Conservation (phyloP, 2,797 vertebrate species). For the Phataginus tricuspis region DNA sequence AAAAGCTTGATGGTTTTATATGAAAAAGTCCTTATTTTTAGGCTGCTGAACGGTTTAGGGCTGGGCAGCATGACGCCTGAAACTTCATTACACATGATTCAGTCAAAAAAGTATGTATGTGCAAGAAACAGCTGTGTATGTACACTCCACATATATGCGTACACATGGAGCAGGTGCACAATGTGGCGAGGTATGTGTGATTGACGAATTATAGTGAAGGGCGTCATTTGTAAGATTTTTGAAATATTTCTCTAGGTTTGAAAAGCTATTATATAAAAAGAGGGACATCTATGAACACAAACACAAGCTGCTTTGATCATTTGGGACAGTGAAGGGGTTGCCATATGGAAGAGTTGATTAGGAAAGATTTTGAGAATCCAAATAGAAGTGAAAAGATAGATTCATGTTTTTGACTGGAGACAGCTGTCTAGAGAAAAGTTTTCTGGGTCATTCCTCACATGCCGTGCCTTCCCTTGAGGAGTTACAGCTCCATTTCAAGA, state of each 20-base stretch:
- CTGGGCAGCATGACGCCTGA: background rate
- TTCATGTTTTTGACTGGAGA: accelerated
- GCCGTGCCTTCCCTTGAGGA: background rate
- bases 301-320: background rate
- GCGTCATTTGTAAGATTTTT: background rate
- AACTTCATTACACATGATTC: background rate
- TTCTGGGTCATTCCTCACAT: background rate
- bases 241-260: background rate
- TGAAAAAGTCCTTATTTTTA: background rate
- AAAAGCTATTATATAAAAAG: background rate
- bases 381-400: background rate
- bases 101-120: background rate
- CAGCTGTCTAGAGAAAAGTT: accelerated
- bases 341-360: background rate
- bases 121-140: accelerated
- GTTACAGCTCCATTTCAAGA: too few species aligned
- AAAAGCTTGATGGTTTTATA: background rate
- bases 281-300: background rate
- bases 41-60: background rate
- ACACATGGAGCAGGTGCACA: accelerated
- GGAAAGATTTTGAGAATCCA: background rate
- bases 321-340: background rate
- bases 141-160: accelerated
- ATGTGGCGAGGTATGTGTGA: background rate
- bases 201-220: background rate